Conservation (phyloP, 2,888 invertebrate genomes). For the Byasa hedistus region DNA sequence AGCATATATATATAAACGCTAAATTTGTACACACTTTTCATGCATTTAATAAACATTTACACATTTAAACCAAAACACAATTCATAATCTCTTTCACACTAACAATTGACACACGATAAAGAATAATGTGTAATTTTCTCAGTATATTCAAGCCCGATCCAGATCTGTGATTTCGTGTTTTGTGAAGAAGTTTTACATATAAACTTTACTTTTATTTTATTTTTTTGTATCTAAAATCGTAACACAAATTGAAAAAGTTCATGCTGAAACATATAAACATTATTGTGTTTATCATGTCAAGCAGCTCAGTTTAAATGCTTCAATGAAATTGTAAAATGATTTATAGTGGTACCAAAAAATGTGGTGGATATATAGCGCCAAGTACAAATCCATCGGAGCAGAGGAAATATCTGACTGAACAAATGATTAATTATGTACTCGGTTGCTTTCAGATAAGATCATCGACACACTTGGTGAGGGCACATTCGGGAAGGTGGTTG, state of each 20-base stretch:
- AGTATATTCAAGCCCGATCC: slow-evolving; percentile 43
- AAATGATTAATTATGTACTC: slow-evolving; percentile 58
- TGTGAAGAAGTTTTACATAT: slow-evolving; percentile 47
- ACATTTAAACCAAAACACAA: slow-evolving; percentile 28
- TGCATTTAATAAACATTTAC: slow-evolving; percentile 35
- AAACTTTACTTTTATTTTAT: slow-evolving; percentile 32
- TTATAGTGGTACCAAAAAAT: neutral
- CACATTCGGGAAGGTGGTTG: slow-evolving; percentile 99
- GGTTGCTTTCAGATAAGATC: slow-evolving; percentile 97
- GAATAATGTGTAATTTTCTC: slow-evolving; percentile 30
- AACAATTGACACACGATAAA: slow-evolving; percentile 31
- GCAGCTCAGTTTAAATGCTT: neutral
- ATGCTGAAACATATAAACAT: neutral
- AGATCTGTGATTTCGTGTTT: slow-evolving; percentile 51
- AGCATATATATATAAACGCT: slow-evolving; percentile 2
- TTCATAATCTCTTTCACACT: slow-evolving; percentile 31
- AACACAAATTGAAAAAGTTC: slow-evolving; percentile 4
- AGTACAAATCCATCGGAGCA: slow-evolving; percentile 64
- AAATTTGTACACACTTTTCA: slow-evolving; percentile 33
- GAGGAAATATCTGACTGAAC: slow-evolving; percentile 45
- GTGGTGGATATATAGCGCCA: slow-evolving; percentile 39
- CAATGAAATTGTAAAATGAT: neutral
- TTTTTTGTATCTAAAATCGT: slow-evolving; percentile 40
- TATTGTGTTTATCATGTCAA: neutral
- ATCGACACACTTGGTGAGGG: slow-evolving; percentile 99